Conservation (phyloP, 2,888 invertebrate genomes). For the Pristionchus japonicus region DNA sequence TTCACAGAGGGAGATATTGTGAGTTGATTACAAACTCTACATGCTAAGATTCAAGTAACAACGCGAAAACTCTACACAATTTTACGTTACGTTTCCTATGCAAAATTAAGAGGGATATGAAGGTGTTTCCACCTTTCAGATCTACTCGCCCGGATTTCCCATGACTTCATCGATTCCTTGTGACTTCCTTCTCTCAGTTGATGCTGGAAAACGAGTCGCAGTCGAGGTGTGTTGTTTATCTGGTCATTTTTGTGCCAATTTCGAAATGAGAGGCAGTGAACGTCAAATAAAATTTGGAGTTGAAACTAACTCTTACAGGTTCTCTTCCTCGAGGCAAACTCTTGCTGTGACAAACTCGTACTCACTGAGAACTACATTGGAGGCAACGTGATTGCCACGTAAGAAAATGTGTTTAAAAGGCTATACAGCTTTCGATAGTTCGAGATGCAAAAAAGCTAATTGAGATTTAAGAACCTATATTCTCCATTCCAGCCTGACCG, state of each 20-base stretch:
- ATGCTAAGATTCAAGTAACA: no score
- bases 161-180: background rate
- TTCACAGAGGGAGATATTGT: background rate
- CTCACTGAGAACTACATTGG: background rate
- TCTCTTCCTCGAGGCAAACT: background rate
- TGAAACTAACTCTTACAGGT: background rate
- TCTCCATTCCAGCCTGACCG: background rate
- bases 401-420: no score
- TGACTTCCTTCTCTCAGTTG: background rate
- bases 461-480: no score
- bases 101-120: no score
- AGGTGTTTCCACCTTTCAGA: no score
- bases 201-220: background rate
- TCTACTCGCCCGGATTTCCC: background rate
- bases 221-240: background rate
- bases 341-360: background rate
- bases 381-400: background rate
- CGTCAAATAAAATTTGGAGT: no score
- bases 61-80: no score
- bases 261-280: no score
- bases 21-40: background rate
- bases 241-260: no score
- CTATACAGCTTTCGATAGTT: no score
- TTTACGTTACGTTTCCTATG: no score
- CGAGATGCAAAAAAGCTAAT: no score